Conservation (phyloP, 1,140 invertebrate genomes). For the Ceratina calcarata region DNA sequence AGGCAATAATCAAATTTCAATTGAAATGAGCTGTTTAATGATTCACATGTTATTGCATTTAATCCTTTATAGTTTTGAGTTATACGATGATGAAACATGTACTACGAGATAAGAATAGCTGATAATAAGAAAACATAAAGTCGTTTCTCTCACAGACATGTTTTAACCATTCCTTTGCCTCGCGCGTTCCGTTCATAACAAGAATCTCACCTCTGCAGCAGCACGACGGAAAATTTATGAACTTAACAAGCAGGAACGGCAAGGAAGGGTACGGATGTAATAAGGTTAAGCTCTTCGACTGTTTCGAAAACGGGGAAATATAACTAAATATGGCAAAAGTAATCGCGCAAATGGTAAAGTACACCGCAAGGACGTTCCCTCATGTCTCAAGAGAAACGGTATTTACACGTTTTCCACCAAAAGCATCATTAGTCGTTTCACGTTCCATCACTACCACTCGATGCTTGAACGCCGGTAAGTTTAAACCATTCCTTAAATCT, state of each 20-base stretch:
- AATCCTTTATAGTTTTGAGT: conserved; percentile 8
- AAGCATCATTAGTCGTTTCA: background rate
- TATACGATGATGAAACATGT: conserved; percentile 25
- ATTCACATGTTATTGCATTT: background rate
- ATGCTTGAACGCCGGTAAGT: conserved; percentile 65
- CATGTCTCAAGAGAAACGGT: conserved; percentile 2
- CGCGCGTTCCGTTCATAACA: conserved; percentile 36
- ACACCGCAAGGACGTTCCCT: conserved; percentile 38
- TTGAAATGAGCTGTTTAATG: background rate
- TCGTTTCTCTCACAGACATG: conserved; percentile 17
- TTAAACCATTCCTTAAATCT: conserved; percentile 3
- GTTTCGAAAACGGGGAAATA: background rate
- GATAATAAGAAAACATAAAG: conserved; percentile 44
- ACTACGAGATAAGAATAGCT: conserved; percentile 52
- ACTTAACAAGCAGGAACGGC: conserved; percentile 12
- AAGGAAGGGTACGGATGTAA: background rate
- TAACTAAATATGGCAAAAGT: conserved; percentile 68
- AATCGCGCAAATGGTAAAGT: conserved; percentile 54
- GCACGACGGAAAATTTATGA: conserved; percentile 29
- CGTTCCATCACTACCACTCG: conserved; percentile 65
- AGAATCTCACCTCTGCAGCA: background rate
- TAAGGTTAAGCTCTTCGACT: conserved; percentile 37
- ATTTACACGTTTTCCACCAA: conserved; percentile 4
- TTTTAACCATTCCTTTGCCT: conserved; percentile 50
- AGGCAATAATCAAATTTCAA: too few relatives aligned